Evolutionary conservation across 2,113 vertebrate genomes (phyloP).

Genomic region (Rhea americana): DNA sequence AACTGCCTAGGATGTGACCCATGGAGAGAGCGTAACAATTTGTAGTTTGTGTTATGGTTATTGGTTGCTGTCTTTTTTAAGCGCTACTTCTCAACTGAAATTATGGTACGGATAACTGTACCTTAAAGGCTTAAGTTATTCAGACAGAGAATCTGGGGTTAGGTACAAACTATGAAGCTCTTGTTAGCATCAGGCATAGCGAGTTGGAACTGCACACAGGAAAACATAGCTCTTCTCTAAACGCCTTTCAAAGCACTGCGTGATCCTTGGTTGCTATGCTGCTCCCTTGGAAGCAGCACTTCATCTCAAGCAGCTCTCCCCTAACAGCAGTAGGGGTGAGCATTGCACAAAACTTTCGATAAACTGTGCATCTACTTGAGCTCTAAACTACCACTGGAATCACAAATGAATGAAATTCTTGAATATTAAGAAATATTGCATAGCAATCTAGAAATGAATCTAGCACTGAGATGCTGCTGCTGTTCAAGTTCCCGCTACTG

Average conservation of each 20-base stretch:
- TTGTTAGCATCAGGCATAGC: neutral
- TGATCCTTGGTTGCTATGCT: neutral
- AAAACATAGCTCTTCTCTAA: neutral
- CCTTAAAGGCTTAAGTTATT: neutral
- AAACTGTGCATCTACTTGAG: neutral
- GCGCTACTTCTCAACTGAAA: neutral
- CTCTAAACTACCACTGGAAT: neutral
- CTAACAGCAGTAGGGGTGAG: neutral
- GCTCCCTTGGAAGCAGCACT: neutral
- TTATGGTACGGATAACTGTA: neutral
- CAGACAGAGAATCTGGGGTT: neutral
- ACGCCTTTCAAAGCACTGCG: neutral
- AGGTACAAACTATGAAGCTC: neutral
- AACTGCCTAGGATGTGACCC: constrained; percentile 8
- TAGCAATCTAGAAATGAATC: neutral
- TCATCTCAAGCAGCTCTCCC: fast-evolving
- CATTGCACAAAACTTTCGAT: neutral
- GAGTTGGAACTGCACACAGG: neutral
- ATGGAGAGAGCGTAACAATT: neutral
- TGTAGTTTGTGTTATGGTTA: constrained; percentile 12
- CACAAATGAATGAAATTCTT: neutral
- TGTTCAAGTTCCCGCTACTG: neutral
- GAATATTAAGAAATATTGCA: too few species aligned
- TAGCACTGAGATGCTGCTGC: neutral
- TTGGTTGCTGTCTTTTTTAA: neutral